Percentiles rank a stretch among this genome's conserved stretches.
Conservation (phyloP, 2,797 vertebrate genomes). For the Anabas testudineus region DNA sequence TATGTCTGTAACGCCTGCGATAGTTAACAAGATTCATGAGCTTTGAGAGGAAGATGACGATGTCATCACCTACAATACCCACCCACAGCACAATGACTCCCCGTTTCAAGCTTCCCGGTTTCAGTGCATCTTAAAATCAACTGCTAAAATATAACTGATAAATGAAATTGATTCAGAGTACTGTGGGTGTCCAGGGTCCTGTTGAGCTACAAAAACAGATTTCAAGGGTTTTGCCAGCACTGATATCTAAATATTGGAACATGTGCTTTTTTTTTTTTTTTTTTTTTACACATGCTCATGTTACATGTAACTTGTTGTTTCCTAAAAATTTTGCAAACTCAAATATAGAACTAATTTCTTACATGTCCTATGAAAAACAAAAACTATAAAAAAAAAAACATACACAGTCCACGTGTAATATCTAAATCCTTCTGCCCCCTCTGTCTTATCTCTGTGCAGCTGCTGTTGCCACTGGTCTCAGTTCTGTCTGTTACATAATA, state of each 20-base stretch:
- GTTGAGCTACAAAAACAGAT: constrained; percentile 28
- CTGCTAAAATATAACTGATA: too few species aligned
- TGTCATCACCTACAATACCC: not conserved
- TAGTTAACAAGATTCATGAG: not conserved
- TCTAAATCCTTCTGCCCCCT: constrained; percentile 50
- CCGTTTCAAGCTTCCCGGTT: constrained; percentile 27
- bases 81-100: constrained; percentile 19
- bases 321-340: not conserved
- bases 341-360: not conserved
- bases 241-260: constrained; percentile 5
- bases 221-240: constrained; percentile 9
- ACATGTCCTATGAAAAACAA: constrained; percentile 32
- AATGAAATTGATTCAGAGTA: constrained; percentile 8
- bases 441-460: constrained; percentile 62
- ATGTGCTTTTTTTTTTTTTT: not conserved
- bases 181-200: constrained; percentile 6
- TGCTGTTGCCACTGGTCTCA: constrained; percentile 55
- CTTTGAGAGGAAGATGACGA: not conserved
- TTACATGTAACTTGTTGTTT: not conserved
- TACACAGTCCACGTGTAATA: constrained; percentile 22
- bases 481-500: constrained; percentile 72
- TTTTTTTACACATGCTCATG: not conserved
- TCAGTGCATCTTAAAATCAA: not conserved
- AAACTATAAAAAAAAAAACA: not conserved
- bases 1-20: not conserved